phyloP scores from a whole-genome alignment of 35 echinoderm and acorn worm genomes.

The Apostichopus parvimensis region DNA sequence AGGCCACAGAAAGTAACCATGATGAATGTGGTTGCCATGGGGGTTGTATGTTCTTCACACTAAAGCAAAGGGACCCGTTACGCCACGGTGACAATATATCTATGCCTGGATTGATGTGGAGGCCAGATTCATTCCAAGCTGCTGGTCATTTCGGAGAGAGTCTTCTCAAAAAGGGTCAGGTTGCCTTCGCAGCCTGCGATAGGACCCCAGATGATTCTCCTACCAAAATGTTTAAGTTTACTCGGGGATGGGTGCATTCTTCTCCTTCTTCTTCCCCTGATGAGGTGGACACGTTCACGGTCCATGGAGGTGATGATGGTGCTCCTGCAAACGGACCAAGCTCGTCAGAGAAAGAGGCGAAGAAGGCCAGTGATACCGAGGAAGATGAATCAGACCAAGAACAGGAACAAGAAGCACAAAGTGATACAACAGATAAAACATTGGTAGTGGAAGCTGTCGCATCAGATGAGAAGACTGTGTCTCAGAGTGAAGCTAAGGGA shows the following conservation, averaged over 20 bases:
- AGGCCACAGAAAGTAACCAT: constrained; percentile 25
- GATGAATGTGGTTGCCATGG: constrained; percentile 87
- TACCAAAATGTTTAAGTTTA: constrained; percentile 83
- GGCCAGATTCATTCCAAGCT: constrained; percentile 56
- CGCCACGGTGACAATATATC: constrained; percentile 46
- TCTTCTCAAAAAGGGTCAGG: constrained; percentile 79
- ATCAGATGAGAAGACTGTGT: neutral
- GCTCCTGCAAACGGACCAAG: constrained; percentile 12
- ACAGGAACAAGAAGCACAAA: neutral
- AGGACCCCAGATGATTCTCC: constrained; percentile 82
- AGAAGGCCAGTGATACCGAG: neutral
- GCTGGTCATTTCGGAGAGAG: constrained; percentile 79
- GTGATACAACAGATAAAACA: neutral
- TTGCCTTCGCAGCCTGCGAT: constrained; percentile 83
- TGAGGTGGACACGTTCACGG: constrained; percentile 1
- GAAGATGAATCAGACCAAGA: neutral
- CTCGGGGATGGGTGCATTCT: constrained; percentile 65
- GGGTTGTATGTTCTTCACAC: constrained; percentile 83
- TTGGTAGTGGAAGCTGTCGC: neutral
- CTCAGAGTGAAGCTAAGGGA: neutral
- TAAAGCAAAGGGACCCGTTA: constrained; percentile 52
- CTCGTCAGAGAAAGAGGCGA: neutral
- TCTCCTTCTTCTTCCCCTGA: constrained; percentile 58
- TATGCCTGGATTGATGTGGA: constrained; percentile 43
- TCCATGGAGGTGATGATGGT: neutral